A percentile compares a stretch with the other conserved stretches of the same genome.
phyloP scores from a whole-genome alignment of 2,888 invertebrate species.

The Lepeophtheirus nordmannii region DNA sequence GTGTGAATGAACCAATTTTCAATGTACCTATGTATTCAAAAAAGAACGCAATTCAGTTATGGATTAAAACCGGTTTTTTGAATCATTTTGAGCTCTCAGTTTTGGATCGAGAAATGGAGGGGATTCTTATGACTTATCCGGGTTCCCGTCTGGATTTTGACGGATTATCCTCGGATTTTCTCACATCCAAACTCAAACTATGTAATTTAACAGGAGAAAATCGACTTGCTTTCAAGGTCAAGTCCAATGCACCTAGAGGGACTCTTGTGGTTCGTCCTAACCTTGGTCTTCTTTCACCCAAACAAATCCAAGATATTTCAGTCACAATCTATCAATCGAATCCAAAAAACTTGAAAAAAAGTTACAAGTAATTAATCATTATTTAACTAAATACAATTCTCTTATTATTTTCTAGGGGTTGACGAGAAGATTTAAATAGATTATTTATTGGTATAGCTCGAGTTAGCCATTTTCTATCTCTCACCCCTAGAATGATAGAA shows the following conservation, averaged over 20 bases:
- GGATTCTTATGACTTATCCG: background rate
- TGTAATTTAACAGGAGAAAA: background rate
- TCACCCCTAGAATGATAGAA: too few species aligned
- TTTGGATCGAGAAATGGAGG: background rate
- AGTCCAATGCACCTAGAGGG: conserved; percentile 6
- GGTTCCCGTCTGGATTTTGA: background rate
- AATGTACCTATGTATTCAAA: too few species aligned
- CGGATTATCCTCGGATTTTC: background rate
- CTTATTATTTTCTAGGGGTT: too few species aligned
- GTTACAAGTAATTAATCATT: background rate
- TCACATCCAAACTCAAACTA: background rate
- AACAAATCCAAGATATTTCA: background rate
- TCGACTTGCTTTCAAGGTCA: background rate
- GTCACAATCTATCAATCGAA: background rate
- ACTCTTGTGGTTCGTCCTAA: background rate
- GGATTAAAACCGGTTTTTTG: too few species aligned
- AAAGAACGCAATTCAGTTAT: too few species aligned
- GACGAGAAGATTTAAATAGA: too few species aligned
- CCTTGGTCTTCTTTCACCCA: background rate
- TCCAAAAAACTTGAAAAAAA: background rate
- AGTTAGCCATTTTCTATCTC: too few species aligned
- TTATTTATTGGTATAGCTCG: too few species aligned
- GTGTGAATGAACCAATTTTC: too few species aligned
- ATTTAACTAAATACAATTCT: too few species aligned
- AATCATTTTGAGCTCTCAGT: too few species aligned